Conservation (phyloP, 2,113 vertebrate species). For the Notechis scutatus region DNA sequence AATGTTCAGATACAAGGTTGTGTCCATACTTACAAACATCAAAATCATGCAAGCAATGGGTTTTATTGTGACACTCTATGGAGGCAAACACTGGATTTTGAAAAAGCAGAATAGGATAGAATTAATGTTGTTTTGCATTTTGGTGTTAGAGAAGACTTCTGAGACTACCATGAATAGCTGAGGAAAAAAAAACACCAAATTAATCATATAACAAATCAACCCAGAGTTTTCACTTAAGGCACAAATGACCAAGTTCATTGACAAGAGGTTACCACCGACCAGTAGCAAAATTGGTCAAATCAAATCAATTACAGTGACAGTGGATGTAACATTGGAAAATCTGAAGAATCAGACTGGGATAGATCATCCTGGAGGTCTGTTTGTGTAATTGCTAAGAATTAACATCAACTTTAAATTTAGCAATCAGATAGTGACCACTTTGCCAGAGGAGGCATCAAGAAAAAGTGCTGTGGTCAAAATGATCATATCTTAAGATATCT, state of each 20-base stretch:
- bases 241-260: not conserved
- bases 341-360: not conserved
- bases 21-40: not conserved
- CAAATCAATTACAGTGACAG: not conserved
- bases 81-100: not conserved
- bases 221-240: not conserved
- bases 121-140: not conserved
- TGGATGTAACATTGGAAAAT: not conserved
- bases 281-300: not conserved
- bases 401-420: not conserved
- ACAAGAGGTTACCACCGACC: not conserved
- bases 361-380: not conserved
- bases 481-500: not conserved
- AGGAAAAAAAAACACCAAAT: not conserved
- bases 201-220: not conserved
- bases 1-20: not conserved
- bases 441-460: not conserved
- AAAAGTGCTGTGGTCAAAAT: not conserved
- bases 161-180: not conserved
- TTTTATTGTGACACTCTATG: not conserved
- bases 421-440: not conserved
- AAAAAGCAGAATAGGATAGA: not conserved
- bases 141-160: not conserved
- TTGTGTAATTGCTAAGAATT: not conserved
- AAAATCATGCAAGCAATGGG: not conserved